Evolutionary conservation across 2,888 invertebrate species (phyloP), one percentile per base, ranked within the genome.

Genomic region (Eremobia ochroleuca): DNA sequence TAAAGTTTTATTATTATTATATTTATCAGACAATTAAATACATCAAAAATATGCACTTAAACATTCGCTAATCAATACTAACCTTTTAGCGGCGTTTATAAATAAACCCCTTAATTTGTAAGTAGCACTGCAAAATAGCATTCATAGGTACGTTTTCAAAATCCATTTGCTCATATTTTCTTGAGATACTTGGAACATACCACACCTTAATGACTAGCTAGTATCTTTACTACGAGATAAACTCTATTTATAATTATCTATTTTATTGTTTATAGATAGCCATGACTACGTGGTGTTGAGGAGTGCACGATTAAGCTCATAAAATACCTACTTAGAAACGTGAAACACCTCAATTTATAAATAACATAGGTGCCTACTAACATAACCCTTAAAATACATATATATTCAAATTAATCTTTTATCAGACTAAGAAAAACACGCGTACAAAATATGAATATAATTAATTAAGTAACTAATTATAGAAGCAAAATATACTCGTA

Each of bases 401-500:
- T n/a, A n/a, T n/a, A n/a, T n/a, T n/a, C n/a, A n/a, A n/a, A n/a
- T n/a, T n/a, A n/a, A n/a, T n/a, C n/a, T n/a, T n/a, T n/a, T n/a
- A n/a, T n/a, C n/a, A n/a, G n/a, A n/a, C n/a, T n/a, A n/a, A n/a
- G n/a, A n/a, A n/a, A n/a, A n/a, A n/a, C n/a, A n/a, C n/a, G n/a
- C n/a, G n/a, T n/a, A n/a, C n/a, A n/a, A n/a, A n/a, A n/a, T n/a
- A n/a, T n/a, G n/a, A n/a, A n/a, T n/a, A n/a, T n/a, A n/a, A n/a
- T n/a, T n/a, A n/a, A n/a, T n/a, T 55, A 73, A 46, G 31, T 31
- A 37, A 21, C 37, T 76, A 82, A 81, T 37, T 62, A 82, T 28
- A 55, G n/a, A 55, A 58, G 6, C 46, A 49, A 82, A 59, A n/a
- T n/a, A n/a, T n/a, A n/a, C n/a, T n/a, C n/a, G n/a, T n/a, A n/a